Percentiles rank a stretch among this genome's conserved stretches.
Evolutionary conservation across 2,113 vertebrate species (phyloP).

Genomic region (Myodes glareolus): DNA sequence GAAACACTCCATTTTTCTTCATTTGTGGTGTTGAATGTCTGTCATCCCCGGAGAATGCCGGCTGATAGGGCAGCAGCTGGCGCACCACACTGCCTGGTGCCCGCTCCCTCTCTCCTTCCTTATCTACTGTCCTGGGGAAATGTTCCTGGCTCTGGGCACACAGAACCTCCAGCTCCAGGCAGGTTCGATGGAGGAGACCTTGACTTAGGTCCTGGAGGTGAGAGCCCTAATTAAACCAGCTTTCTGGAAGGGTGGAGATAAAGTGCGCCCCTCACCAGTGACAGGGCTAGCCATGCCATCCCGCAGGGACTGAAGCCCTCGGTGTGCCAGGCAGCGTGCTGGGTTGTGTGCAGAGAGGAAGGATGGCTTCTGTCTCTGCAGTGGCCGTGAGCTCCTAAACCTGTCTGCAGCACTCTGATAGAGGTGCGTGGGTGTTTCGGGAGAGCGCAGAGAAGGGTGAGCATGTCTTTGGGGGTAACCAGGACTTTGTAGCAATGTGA

Average conservation of each 20-base stretch:
- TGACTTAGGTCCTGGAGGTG: background rate
- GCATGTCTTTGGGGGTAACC: background rate
- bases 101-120: background rate
- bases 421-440: rapidly evolving
- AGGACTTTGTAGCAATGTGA: background rate
- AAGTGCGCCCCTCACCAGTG: background rate
- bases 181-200: background rate
- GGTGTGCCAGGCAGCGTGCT: rapidly evolving
- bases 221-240: background rate
- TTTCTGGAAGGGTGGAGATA: background rate
- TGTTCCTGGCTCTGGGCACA: background rate
- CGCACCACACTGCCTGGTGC: background rate
- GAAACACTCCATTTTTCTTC: slow-evolving; percentile 48
- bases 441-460: background rate
- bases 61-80: background rate
- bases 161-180: background rate
- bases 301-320: background rate
- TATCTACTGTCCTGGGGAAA: background rate
- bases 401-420: rapidly evolving
- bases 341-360: background rate
- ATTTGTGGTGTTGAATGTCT: background rate
- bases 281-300: background rate
- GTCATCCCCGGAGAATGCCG: slow-evolving; percentile 71
- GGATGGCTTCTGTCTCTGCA: background rate
- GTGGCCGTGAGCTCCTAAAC: background rate